Evolutionary conservation across 1,140 invertebrate genomes (phyloP).

Genomic region (Sipha flava): DNA sequence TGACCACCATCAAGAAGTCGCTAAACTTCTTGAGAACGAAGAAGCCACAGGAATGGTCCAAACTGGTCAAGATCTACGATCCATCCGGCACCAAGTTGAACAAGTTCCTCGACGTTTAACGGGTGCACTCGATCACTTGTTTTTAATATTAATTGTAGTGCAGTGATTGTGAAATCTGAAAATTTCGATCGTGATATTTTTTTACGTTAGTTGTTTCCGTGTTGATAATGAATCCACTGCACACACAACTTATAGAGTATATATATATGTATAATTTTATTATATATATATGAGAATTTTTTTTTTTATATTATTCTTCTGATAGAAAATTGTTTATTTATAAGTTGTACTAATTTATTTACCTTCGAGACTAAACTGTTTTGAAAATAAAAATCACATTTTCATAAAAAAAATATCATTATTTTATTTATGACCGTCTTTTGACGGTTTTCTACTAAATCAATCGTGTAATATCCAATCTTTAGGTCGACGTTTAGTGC

Average conservation of each 20-base stretch:
- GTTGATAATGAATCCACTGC: too few species aligned
- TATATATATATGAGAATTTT: neutral
- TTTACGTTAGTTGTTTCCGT: too few species aligned
- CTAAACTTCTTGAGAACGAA: constrained; percentile 37
- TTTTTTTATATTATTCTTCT: too few species aligned
- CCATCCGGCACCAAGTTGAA: constrained; percentile 36
- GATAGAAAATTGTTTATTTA: neutral
- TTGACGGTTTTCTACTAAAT: too few species aligned
- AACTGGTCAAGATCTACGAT: constrained; percentile 39
- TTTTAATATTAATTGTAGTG: too few species aligned
- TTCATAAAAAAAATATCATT: neutral
- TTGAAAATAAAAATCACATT: neutral
- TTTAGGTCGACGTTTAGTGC: too few species aligned
- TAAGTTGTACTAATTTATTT: neutral
- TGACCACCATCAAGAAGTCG: constrained; percentile 40
- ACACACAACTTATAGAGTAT: too few species aligned
- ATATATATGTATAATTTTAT: too few species aligned
- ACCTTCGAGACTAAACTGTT: neutral
- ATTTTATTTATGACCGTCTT: neutral
- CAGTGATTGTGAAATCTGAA: neutral
- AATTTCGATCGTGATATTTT: neutral
- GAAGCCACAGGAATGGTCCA: constrained; percentile 34
- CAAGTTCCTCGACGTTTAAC: constrained; percentile 47
- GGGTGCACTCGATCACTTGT: too few species aligned
- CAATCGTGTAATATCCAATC: too few species aligned